Conservation (phyloP, 2,113 vertebrate species). For the Mesembrinibis cayennensis region DNA sequence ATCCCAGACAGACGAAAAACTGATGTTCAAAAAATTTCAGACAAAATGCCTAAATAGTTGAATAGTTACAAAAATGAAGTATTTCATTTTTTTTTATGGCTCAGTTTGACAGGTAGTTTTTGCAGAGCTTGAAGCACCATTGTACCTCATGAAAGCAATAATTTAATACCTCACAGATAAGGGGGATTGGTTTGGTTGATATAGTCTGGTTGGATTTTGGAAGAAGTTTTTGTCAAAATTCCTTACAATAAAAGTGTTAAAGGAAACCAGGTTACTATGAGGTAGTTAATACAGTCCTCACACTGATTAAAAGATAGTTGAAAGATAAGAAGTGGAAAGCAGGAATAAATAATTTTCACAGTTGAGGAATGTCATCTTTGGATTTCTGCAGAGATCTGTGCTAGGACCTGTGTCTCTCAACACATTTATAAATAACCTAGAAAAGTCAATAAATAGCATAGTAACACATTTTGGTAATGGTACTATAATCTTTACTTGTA, state of each 20-base stretch:
- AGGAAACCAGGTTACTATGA: background rate
- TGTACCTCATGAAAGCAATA: background rate
- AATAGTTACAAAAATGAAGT: background rate
- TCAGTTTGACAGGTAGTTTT: background rate
- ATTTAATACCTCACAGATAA: background rate
- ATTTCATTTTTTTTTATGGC: background rate
- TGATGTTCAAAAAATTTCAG: background rate
- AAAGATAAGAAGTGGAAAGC: background rate
- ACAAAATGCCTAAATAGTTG: background rate
- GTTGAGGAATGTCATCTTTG: background rate
- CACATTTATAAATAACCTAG: background rate
- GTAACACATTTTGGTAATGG: background rate
- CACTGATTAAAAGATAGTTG: background rate
- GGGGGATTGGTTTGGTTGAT: background rate
- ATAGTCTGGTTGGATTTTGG: background rate
- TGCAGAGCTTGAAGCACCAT: background rate
- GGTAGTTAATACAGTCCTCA: too few relatives aligned
- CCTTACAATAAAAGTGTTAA: background rate
- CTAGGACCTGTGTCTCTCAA: background rate
- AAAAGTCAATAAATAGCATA: background rate
- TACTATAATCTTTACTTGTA: background rate
- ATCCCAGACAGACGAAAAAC: background rate
- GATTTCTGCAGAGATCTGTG: background rate
- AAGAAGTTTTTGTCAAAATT: background rate
- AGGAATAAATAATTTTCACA: background rate